A percentile compares a stretch with the other conserved stretches of the same genome.
Conservation (phyloP, 53 echinoderm and acorn worm genomes). For the Holothuria scabra region DNA sequence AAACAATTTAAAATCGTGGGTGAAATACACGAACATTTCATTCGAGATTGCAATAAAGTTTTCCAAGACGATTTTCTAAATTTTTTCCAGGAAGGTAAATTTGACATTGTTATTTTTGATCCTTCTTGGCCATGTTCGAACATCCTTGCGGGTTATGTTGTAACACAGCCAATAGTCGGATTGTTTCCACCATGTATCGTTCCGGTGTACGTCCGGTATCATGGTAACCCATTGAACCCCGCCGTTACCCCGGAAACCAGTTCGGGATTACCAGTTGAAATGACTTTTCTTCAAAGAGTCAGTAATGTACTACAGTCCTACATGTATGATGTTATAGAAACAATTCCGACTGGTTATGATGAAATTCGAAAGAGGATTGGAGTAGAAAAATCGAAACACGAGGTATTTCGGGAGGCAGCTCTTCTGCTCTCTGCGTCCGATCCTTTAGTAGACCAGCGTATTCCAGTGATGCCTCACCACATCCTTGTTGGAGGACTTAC, state of each 20-base stretch:
- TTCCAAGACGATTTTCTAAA: neutral
- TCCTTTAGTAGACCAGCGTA: too few relatives aligned
- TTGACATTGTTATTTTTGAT: constrained; percentile 33
- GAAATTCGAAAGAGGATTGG: too few relatives aligned
- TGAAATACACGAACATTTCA: neutral
- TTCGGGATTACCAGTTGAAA: constrained; percentile 2
- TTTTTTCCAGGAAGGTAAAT: neutral
- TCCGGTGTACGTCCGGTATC: neutral
- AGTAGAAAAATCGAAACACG: too few relatives aligned
- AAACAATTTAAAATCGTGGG: neutral
- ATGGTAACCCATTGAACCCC: constrained; percentile 31
- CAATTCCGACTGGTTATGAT: too few relatives aligned
- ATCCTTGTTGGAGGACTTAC: too few relatives aligned
- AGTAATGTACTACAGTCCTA: neutral
- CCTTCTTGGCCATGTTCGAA: constrained; percentile 17
- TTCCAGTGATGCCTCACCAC: too few relatives aligned
- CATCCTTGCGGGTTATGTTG: constrained; percentile 2
- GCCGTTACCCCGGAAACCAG: neutral
- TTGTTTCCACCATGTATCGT: neutral
- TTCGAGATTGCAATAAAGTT: neutral
- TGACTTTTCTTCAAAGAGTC: constrained; percentile 13
- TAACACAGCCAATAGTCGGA: neutral
- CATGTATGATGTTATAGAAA: too few relatives aligned
- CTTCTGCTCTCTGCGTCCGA: too few relatives aligned
- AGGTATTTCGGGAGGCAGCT: too few relatives aligned